These are phyloP conservation scores for Syngnathus typhle DNA, from an alignment of 2,113 vertebrate species.

Conservation along the genomic window DNA sequence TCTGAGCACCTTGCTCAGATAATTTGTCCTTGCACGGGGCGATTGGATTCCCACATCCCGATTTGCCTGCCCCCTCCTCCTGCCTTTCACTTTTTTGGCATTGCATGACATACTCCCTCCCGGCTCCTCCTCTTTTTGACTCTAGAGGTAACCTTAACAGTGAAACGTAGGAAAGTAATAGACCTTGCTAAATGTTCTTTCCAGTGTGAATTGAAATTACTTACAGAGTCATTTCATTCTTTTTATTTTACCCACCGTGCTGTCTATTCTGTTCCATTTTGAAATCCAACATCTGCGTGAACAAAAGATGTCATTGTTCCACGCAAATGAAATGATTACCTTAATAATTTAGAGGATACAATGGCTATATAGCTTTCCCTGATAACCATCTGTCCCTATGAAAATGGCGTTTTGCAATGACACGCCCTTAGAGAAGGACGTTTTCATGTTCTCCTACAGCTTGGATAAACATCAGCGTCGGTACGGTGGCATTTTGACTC, in stretches of 20 bases:
- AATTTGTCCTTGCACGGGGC: slow-evolving; percentile 61
- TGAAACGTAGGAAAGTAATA: slow-evolving; percentile 10
- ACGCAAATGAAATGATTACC: slow-evolving; percentile 41
- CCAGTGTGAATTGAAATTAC: no score
- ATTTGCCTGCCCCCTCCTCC: slow-evolving; percentile 55
- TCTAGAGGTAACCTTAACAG: slow-evolving; percentile 39
- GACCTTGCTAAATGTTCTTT: not conserved
- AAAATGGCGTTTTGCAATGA: slow-evolving; percentile 59
- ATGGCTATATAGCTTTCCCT: slow-evolving; percentile 48
- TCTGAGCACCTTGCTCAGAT: slow-evolving; percentile 68
- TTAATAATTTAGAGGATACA: slow-evolving; percentile 58
- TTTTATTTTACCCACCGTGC: not conserved
- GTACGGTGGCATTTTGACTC: slow-evolving; percentile 55
- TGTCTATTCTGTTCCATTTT: not conserved
- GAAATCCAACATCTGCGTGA: not conserved
- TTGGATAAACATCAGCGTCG: slow-evolving; percentile 75
- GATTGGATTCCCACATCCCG: slow-evolving; percentile 64
- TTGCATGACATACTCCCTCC: slow-evolving; percentile 34
- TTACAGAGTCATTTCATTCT: not conserved
- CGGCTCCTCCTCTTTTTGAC: slow-evolving; percentile 13
- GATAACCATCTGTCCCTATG: slow-evolving; percentile 53
- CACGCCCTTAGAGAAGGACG: slow-evolving; percentile 64
- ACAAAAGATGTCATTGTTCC: slow-evolving; percentile 12
- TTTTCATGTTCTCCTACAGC: slow-evolving; percentile 68
- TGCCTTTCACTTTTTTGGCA: slow-evolving; percentile 65